A percentile compares a stretch with the other conserved stretches of the same genome.
Conservation (phyloP, 2,888 invertebrate species). For the Oscheius onirici region DNA sequence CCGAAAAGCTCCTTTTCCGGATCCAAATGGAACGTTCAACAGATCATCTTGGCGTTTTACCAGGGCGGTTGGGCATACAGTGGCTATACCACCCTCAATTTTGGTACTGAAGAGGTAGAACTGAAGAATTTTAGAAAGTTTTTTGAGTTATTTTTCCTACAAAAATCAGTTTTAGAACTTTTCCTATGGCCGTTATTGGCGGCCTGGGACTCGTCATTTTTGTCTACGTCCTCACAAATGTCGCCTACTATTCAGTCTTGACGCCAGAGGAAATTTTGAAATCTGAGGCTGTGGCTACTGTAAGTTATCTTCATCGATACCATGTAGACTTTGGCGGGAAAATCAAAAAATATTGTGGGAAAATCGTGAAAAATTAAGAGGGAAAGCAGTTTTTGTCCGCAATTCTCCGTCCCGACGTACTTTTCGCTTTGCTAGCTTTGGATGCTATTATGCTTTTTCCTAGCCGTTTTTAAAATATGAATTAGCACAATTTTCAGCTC, state of each 20-base stretch:
- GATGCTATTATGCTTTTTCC: no score
- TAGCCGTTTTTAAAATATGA: no score
- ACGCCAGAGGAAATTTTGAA: conserved; percentile 51
- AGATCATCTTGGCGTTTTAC: conserved; percentile 51
- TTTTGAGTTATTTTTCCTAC: background rate
- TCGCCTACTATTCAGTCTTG: conserved; percentile 53
- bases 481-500: conserved; percentile 34
- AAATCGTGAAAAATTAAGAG: no score
- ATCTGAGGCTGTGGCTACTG: conserved; percentile 54
- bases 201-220: conserved; percentile 44
- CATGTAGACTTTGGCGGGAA: no score
- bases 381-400: no score
- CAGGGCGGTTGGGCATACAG: conserved; percentile 57
- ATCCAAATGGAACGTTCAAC: conserved; percentile 37
- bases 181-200: conserved; percentile 47
- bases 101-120: conserved; percentile 53
- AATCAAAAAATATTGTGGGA: no score
- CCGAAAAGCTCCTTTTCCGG: conserved; percentile 41
- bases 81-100: conserved; percentile 56
- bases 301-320: no score
- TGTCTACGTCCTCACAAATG: conserved; percentile 52
- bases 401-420: no score
- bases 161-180: conserved; percentile 35
- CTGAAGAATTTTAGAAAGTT: conserved; percentile 47
- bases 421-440: no score